Evolutionary conservation across 2,113 vertebrate species (phyloP).

Genomic region (Azemiops feae): DNA sequence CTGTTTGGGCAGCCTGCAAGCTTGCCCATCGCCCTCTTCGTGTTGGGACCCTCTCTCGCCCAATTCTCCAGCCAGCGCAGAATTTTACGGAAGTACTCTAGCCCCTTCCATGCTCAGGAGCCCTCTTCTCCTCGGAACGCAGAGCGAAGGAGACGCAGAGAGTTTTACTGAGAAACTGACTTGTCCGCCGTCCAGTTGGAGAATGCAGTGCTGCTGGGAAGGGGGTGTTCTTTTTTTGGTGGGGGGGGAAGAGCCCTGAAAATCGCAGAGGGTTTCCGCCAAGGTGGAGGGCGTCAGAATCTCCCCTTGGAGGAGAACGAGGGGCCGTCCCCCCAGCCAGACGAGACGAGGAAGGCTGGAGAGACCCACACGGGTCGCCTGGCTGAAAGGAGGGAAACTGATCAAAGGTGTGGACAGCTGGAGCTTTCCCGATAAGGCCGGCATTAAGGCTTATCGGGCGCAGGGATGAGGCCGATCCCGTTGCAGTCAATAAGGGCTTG

Average conservation of each 20-base stretch:
- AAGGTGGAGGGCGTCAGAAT: background rate
- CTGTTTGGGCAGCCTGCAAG: background rate
- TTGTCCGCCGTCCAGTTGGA: background rate
- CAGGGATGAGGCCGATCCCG: constrained; percentile 45
- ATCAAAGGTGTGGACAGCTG: constrained; percentile 56
- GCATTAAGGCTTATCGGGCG: constrained; percentile 31
- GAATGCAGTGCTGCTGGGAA: background rate
- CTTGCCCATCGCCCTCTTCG: too few species aligned
- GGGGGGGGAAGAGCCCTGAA: background rate
- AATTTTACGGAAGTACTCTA: background rate
- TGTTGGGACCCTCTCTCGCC: background rate
- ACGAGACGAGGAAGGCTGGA: background rate
- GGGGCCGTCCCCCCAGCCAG: background rate
- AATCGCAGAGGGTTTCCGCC: background rate
- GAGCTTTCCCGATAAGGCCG: constrained; percentile 31
- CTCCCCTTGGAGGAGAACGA: background rate
- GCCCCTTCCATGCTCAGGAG: too few species aligned
- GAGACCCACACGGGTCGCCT: constrained; percentile 11
- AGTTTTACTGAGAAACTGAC: background rate
- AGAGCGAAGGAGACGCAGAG: background rate
- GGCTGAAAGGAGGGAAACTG: constrained; percentile 16
- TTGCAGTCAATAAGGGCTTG: constrained; percentile 48
- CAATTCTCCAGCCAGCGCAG: background rate
- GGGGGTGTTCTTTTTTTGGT: background rate
- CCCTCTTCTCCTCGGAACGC: too few species aligned